Conservation (phyloP, 2,113 vertebrate genomes). For the Pygoscelis adeliae region DNA sequence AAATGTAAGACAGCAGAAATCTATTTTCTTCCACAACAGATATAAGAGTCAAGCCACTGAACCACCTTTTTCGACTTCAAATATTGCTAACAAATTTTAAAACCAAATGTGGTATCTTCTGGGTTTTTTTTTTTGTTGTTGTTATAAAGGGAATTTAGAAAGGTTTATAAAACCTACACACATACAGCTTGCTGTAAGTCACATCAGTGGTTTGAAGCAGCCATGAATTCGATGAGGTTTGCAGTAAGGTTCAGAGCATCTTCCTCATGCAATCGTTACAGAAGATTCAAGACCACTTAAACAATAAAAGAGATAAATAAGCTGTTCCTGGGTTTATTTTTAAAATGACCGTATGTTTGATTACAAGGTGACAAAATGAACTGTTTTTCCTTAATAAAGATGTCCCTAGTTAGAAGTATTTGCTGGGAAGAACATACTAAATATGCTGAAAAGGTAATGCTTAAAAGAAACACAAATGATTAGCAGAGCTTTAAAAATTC, state of each 20-base stretch:
- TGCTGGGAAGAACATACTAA: not conserved
- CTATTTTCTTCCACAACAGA: not conserved
- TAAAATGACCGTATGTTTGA: not conserved
- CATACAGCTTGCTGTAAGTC: not conserved
- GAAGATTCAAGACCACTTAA: slow-evolving; percentile 3
- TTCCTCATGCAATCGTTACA: not conserved
- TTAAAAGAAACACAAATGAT: slow-evolving; percentile 19
- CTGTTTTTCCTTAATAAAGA: slow-evolving; percentile 31
- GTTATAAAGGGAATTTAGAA: not conserved
- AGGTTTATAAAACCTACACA: not conserved
- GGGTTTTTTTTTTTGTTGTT: not conserved
- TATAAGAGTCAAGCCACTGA: not conserved
- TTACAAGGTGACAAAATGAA: not conserved
- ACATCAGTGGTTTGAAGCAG: not conserved
- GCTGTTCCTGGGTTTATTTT: slow-evolving; percentile 33
- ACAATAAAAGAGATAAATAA: not conserved
- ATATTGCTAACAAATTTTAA: not conserved
- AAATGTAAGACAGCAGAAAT: slow-evolving; percentile 4
- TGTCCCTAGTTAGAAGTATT: not conserved
- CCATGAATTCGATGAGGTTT: not conserved
- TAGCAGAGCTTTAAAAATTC: slow-evolving; percentile 38
- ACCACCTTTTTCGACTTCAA: not conserved
- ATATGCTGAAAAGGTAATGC: not conserved
- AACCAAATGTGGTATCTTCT: not conserved
- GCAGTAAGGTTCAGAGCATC: not conserved